A percentile compares a stretch with the other conserved stretches of the same genome.
These are phyloP conservation scores for Hippocampus zosterae DNA, from an alignment of 2,113 vertebrate species.

Conservation along the genomic window DNA sequence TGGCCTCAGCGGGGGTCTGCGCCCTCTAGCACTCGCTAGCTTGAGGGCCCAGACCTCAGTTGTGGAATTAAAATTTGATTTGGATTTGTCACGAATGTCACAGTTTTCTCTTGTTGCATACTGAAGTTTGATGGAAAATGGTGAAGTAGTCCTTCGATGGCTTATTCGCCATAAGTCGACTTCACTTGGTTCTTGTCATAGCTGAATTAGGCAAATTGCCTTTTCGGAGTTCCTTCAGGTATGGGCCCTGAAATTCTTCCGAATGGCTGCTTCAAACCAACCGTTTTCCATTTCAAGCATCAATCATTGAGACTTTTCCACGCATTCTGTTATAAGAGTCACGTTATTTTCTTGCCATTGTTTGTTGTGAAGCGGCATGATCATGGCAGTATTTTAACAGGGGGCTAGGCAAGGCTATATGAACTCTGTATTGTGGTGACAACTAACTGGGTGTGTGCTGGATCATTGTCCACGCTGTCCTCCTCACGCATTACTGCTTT, in stretches of 20 bases:
- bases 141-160: no score
- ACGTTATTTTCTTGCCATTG: no score
- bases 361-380: no score
- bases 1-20: background rate
- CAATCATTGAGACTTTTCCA: no score
- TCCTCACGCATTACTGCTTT: conserved; percentile 16
- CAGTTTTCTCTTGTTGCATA: background rate
- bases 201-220: background rate
- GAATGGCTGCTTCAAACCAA: no score
- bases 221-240: background rate
- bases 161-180: no score
- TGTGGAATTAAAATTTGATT: background rate
- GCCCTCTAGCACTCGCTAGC: conserved; percentile 1
- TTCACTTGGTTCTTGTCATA: no score
- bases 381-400: background rate
- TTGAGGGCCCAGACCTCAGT: background rate
- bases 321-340: no score
- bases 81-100: background rate
- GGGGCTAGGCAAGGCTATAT: background rate
- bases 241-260: no score
- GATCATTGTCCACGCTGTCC: conserved; percentile 6
- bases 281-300: no score
- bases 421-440: background rate
- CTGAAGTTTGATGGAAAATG: background rate
- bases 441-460: background rate